Evolutionary conservation across 2,888 invertebrate genomes (phyloP), one percentile per base, ranked within the genome.

Genomic region (Diadegma fenestrale): DNA sequence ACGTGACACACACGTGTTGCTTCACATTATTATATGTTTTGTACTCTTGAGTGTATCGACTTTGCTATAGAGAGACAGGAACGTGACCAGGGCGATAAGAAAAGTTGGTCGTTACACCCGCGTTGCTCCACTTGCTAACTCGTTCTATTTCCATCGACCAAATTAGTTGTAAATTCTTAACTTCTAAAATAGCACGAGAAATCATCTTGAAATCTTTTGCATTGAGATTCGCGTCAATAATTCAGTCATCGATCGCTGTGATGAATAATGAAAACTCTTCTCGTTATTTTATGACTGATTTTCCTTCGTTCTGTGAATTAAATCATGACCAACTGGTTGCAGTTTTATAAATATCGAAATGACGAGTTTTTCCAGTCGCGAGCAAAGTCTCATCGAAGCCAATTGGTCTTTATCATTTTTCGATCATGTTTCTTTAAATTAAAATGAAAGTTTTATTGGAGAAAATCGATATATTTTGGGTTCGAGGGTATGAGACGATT

Each of bases 41-140:
- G 26, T 22, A 54, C 77, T 68, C 68, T 68, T 54, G 19, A 30
- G 54, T 54, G 30, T 69, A 61, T 69, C 37, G 30, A 41, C 48
- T 22, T 10, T 22, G 41, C 68, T 48, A 33, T 43, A 37, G 30
- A 26, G n/a, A 78, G 63, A 69, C 48, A n/a, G n/a, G 22, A 22
- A 37, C 45, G 14, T 30, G 45, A 66, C 45, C 10, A 58, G 41
- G 41, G 19, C 45, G 19, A 61, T 26, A 72, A 17, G 48, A 81
- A 58, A 72, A 37, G 58, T 75, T 73, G 80, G 17, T 63, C 37
- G 78, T 78, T 43, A 54, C 66, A 63, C 48, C 48, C 33, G 43
- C 22, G 63, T 76, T 64, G 76, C 66, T 80, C 76, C 41, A 71
- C 80, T 80, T 66, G 66, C 66, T n/a, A 77, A 84, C 64, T 66